Conservation (phyloP, 2,797 vertebrate genomes). For the Sciurus vulgaris region DNA sequence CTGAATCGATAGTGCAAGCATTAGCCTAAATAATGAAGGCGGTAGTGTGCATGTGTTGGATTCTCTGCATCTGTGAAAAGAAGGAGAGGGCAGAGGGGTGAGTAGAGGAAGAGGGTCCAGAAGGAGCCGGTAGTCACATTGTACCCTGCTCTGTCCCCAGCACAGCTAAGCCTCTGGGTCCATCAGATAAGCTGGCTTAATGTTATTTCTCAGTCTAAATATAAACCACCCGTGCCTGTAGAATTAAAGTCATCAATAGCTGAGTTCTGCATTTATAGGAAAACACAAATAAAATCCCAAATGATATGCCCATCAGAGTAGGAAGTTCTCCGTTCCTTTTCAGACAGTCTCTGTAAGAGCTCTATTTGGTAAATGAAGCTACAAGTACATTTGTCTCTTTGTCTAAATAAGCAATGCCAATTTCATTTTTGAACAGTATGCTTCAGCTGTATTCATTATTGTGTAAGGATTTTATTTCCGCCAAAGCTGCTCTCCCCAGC, state of each 20-base stretch:
- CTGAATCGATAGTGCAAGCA: neutral
- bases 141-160: accelerated
- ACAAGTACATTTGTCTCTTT: slow-evolving; percentile 80
- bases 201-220: slow-evolving; percentile 76
- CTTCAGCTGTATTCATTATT: slow-evolving; percentile 76
- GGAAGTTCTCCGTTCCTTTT: slow-evolving; percentile 78
- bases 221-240: slow-evolving; percentile 71
- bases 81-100: accelerated
- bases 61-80: slow-evolving; percentile 39
- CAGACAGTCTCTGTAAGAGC: slow-evolving; percentile 81
- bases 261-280: slow-evolving; percentile 81
- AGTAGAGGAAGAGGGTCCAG: neutral
- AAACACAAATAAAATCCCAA: slow-evolving; percentile 79
- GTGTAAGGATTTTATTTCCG: slow-evolving; percentile 59
- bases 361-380: slow-evolving; percentile 74
- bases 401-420: slow-evolving; percentile 80
- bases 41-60: neutral
- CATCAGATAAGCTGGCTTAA: slow-evolving; percentile 47
- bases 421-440: slow-evolving; percentile 79
- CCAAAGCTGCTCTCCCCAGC: neutral
- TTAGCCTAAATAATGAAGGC: slow-evolving; percentile 62
- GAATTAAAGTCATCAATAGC: slow-evolving; percentile 85
- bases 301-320: slow-evolving; percentile 57
- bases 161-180: slow-evolving; percentile 54
- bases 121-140: neutral